Evolutionary conservation across 1,140 invertebrate species (phyloP).

Genomic region (Mactra quadrangularis): DNA sequence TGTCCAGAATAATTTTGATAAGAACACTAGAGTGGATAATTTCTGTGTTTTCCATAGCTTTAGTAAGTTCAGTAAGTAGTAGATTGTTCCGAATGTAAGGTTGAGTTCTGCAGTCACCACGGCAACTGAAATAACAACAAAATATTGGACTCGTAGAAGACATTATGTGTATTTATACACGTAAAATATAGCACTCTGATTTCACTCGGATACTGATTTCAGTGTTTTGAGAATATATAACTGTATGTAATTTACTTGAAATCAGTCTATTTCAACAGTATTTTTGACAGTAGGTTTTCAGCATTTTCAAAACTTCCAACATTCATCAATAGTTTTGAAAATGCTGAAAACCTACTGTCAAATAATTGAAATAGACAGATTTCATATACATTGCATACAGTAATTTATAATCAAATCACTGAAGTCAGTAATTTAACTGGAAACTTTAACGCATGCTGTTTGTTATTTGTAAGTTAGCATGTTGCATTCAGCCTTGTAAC

Average conservation of each 20-base stretch:
- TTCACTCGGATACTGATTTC: background rate
- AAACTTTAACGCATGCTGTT: background rate
- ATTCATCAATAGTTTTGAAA: no score
- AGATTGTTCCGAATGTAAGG: background rate
- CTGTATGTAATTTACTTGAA: background rate
- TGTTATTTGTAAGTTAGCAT: no score
- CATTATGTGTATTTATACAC: background rate
- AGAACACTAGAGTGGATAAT: background rate
- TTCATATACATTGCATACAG: no score
- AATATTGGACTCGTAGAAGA: background rate
- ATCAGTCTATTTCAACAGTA: background rate
- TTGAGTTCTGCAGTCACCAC: constrained; percentile 1
- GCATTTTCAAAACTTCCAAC: no score
- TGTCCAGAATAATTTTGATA: background rate
- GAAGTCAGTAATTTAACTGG: background rate
- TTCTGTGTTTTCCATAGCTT: background rate
- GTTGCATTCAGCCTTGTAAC: no score
- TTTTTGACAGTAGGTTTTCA: no score
- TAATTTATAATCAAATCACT: background rate
- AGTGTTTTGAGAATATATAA: no score
- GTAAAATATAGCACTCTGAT: background rate
- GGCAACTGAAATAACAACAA: constrained; percentile 15
- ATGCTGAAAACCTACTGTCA: no score
- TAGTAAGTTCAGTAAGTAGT: background rate
- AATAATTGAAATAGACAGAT: no score